Base-by-base conservation (phyloP, 2,888 invertebrate genomes). In the Nemurella pictetii region DNA sequence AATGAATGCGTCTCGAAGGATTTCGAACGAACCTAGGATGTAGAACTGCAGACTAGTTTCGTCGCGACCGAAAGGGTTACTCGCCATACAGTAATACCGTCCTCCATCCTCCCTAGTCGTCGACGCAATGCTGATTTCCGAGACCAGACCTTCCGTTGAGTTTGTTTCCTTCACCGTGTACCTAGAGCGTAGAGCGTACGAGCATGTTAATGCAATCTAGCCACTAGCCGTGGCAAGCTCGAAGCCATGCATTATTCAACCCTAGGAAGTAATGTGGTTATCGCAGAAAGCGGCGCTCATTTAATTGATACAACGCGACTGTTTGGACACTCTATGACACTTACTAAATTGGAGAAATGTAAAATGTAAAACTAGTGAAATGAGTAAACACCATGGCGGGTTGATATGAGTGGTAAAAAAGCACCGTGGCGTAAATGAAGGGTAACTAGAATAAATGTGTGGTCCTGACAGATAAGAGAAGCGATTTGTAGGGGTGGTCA, bases 31-130 rank as follows among this genome's bases (percentile, higher is more conserved):
- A 90, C 90, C 90, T 87, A 89, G 88, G 15, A 91, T 89, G 30
- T 89, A 88, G 35, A 90, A 88, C 85, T 89, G 88, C 78, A 89
- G 88, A 80, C 88, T 88, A 28, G 90, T 88, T 35, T 92, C 91
- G 87, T 93, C 94, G 84, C 92, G 92, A 0, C 94, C 94, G 88
- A 93, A 94, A 0, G 92, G 91, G 89, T 94, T 94, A 85, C 91
- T 92, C 1, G 93, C 94, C 36, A 92, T 91, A 88, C 94, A 94
- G 0, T 92, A 91, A 88, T 93, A 94, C 88, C 94, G 93, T 0
- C 92, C 92, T 9, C 93, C 90, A 87, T 92, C 92, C 28, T 90
- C 90, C 26, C 92, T 89, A n/a, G 90, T 90, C 7, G 93, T 92
- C 80, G 93, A 92, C 12, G 90, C 89, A 84, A 94, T 91, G 0